Evolutionary conservation across 2,888 invertebrate genomes (phyloP).

Genomic region (Apodemia hepburni): DNA sequence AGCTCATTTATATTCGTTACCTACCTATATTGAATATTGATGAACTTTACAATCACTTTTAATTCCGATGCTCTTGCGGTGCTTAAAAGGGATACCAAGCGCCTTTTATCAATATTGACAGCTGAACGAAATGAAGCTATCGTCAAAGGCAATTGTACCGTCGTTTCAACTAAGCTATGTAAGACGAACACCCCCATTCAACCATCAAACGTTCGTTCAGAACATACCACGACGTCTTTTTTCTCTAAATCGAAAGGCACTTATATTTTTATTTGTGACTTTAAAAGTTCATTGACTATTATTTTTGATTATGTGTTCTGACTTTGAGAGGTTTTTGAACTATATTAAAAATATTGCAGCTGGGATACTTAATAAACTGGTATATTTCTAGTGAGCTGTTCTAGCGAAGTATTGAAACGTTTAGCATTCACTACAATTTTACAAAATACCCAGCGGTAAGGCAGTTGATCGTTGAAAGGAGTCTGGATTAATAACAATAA

Average conservation of each 20-base stretch:
- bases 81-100: constrained; percentile 51
- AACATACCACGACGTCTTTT: constrained; percentile 32
- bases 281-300: constrained; percentile 10
- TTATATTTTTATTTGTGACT: constrained; percentile 20
- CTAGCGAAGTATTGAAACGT: too few species aligned
- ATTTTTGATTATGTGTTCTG: background rate
- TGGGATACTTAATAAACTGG: too few species aligned
- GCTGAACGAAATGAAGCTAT: constrained; percentile 77
- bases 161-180: constrained; percentile 66
- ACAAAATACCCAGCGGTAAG: too few species aligned
- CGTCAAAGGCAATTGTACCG: constrained; percentile 74
- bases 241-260: constrained; percentile 25
- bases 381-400: too few species aligned
- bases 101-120: constrained; percentile 69
- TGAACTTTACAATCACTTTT: constrained; percentile 58
- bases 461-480: too few species aligned
- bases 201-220: constrained; percentile 60
- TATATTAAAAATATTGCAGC: too few species aligned
- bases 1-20: constrained; percentile 1
- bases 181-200: constrained; percentile 73
- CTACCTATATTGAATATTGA: constrained; percentile 51
- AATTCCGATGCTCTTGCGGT: constrained; percentile 43
- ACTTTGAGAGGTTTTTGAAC: background rate
- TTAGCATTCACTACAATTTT: too few species aligned
- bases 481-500: too few species aligned